Base-by-base conservation (phyloP, 2,797 vertebrate species). In the Gobionotothen gibberifrons region DNA sequence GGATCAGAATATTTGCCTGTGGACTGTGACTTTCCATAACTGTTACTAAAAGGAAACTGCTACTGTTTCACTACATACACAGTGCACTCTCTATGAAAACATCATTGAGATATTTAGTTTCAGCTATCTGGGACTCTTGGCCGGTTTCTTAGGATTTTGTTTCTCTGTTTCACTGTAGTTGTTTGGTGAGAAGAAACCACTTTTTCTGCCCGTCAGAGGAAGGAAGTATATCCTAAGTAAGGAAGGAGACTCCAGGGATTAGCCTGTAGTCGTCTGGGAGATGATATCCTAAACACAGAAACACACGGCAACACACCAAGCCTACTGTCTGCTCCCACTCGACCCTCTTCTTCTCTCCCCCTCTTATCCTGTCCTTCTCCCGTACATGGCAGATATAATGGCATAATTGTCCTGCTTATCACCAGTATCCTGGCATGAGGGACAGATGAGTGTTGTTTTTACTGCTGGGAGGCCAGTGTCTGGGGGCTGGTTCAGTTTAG, bases 401-500 rank as follows among this genome's bases (percentile, higher is more conserved):
- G 79, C 61, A 86, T 91, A 89, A 91, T 90, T 82, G 81, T 67
- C 43, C 65, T 62, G 64, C 86, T 92, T 89, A 89, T 89, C 87
- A 81, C 74, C 72, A 19, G 54, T 64, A 78, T 88, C 78, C 83
- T 86, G 85, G 32, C 78, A 75, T 72, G 84, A 88, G 51, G 76
- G 84, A 90, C 73, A 87, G 83, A 86, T 87, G 55, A 74, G 72
- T 74, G 74, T 86, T 87, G 72, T 84, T 86, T 74, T 85, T 78
- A 79, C 74, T 68, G 79, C 57, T 16, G 59, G 64, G 52, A 68
- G 47, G 77, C 61, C 58, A 65, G 42, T 51, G 69, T 72, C 64
- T 72, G 61, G 76, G 3, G 4, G 26, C 26, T 5, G 26, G 26
- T 26, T 26, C 26, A 26, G 4, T 26, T 26, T 26, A 26, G 26